Base-by-base conservation (phyloP, 2,797 vertebrate genomes). In the Danio choprae region DNA sequence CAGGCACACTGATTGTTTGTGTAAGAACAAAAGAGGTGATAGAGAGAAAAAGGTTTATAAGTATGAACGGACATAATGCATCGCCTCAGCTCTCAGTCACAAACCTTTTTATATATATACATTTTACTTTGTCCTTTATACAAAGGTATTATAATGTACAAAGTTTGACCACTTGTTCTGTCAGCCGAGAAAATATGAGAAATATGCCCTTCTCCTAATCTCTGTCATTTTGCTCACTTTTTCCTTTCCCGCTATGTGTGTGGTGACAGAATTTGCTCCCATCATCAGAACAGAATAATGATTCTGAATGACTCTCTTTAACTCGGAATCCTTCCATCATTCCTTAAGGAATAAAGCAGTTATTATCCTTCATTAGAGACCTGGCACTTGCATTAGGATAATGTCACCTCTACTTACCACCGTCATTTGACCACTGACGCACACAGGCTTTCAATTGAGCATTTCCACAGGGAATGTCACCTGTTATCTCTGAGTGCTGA, bases 331-430 rank as follows among this genome's bases (percentile, higher is more conserved):
- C 48, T 64, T 80, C 69, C 78, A 80, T 65, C 78, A 56, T 56
- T 65, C 69, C 50, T 65, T 38, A 64, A 80, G 60, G 50, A 63
- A 80, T 65, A 73, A 72, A 80, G 69, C 48, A 64, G 60, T 73
- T 73, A 80, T 80, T 80, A 73, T 69, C 69, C 78, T 72, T 73
- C 50, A 73, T 73, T 80, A 73, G 41, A 72, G 59, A 73, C 78
- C 40, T 65, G 78, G 60, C 38, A 73, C 69, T 80, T 73, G 59
- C 69, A 80, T 80, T 80, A 64, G 68, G 69, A 73, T 80, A 80
- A 74, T 79, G 70, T 73, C 79, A 70, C 79, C 64, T 53, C 29
- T 81, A 84, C 36, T 65, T 79, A 59, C 46, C 12, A 29, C 48
- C 22, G 46, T 60, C 55, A 64, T 67, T 53, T 46, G 11, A 11